Base-by-base conservation (phyloP, 2,113 vertebrate genomes). In the Sialia sialis region DNA sequence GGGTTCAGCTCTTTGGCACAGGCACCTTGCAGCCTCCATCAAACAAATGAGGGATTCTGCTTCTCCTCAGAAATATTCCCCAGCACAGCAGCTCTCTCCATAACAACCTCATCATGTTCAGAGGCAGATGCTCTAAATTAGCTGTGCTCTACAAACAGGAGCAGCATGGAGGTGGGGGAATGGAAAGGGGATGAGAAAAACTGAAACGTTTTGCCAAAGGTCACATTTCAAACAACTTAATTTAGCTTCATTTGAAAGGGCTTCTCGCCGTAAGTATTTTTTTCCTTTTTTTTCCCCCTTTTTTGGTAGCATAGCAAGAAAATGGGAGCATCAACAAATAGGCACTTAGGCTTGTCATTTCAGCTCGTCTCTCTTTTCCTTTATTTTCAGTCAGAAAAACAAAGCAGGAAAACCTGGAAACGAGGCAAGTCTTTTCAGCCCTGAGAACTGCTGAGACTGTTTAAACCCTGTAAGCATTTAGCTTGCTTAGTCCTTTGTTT, bases 51-150 rank as follows among this genome's bases (percentile, higher is more conserved):
- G 12, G 3, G 72, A 62, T 80, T 84, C 64, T 84, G 68, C 73
- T 87, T 81, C 84, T 32, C 52, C 87, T 54, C 49, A 67, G 55
- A 58, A 81, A 62, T 51, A 36, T 58, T 64, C 89, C 87, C 59
- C 59, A 67, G 64, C 76, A 26, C 80, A 90, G 91, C 80, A 70
- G 86, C 41, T 63, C 38, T 60, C 84, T 38, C 79, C 51, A 17
- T 54, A 77, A 81, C 84, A 87, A n/a, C 64, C 56, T 70, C 69
- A 66, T 76, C 43, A 62, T 11, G 55, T 80, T 89, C 51, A 7
- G 58, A 83, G 83, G 84, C 90, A 93, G 88, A 94, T 75, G 91
- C 86, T 89, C 59, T 54, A 38, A 80, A 84, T 84, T 52, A 89
- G 63, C 41, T 69, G 38, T 12, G 38, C 34, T 62, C 34, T 58